phyloP scores from a whole-genome alignment of 2,888 invertebrate genomes.

The Platyscelio sp. region DNA sequence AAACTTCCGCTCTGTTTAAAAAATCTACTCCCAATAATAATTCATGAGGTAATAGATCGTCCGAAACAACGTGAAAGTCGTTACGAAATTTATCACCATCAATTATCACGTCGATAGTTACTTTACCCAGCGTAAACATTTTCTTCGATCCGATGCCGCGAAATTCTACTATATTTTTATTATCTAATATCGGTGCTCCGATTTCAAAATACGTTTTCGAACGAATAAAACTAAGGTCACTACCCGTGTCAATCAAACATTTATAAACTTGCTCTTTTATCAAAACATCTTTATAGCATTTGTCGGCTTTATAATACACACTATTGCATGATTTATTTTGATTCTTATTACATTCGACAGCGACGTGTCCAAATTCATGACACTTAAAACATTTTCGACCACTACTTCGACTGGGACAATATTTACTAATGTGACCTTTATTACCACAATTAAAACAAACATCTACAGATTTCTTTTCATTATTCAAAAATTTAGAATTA shows the following conservation, averaged over 20 bases:
- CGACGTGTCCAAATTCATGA: constrained; percentile 26
- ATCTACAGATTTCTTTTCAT: background rate
- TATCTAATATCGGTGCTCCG: constrained; percentile 26
- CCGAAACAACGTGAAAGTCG: constrained; percentile 43
- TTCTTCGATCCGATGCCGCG: constrained; percentile 34
- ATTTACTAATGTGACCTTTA: too few relatives aligned
- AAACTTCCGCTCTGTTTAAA: constrained; percentile 20
- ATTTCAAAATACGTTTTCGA: constrained; percentile 31
- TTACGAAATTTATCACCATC: constrained; percentile 34
- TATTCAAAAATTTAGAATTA: background rate
- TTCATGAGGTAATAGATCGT: constrained; percentile 19
- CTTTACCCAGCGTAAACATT: constrained; percentile 2
- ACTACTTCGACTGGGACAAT: too few relatives aligned
- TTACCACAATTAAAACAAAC: constrained; percentile 37
- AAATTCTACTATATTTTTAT: constrained; percentile 31
- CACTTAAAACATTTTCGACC: too few relatives aligned
- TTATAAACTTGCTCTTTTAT: constrained; percentile 39
- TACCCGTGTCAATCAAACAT: constrained; percentile 53
- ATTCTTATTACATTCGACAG: constrained; percentile 16
- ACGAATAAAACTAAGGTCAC: constrained; percentile 28
- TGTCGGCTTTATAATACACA: background rate
- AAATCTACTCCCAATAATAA: constrained; percentile 56
- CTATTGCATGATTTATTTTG: constrained; percentile 7
- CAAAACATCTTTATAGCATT: constrained; percentile 38
- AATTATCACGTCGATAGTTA: constrained; percentile 19